Percentiles rank a stretch among this genome's conserved stretches.
phyloP scores from a whole-genome alignment of 2,797 vertebrate species.

The Lacerta bilineata region DNA sequence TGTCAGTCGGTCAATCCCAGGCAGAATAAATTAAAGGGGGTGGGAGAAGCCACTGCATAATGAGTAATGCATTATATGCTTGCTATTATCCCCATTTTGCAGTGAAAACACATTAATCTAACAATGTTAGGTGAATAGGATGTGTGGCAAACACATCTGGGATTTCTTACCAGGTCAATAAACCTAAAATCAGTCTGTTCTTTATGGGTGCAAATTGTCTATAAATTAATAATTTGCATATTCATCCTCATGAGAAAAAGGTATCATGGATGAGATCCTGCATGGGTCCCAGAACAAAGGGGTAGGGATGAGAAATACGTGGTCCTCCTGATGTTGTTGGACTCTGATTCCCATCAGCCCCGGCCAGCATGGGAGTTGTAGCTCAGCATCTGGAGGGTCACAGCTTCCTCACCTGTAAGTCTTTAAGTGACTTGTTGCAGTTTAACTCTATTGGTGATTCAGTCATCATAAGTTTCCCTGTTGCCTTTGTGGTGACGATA shows the following conservation, averaged over 20 bases:
- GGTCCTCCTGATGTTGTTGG: too few relatives aligned
- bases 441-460: too few relatives aligned
- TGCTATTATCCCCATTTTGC: background rate
- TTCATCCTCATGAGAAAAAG: background rate
- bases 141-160: background rate
- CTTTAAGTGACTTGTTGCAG: background rate
- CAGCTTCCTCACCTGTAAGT: too few relatives aligned
- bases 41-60: background rate
- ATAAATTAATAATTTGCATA: background rate
- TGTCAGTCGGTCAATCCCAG: background rate
- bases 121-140: background rate
- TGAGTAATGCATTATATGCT: background rate
- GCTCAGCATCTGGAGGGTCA: too few relatives aligned
- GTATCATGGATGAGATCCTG: background rate
- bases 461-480: rapidly evolving
- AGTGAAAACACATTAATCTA: background rate
- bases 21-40: background rate
- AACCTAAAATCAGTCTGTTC: background rate
- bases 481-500: too few relatives aligned
- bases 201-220: background rate
- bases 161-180: background rate
- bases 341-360: too few relatives aligned
- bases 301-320: too few relatives aligned
- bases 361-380: too few relatives aligned
- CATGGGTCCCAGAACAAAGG: background rate